phyloP scores from a whole-genome alignment of 2,888 invertebrate species.

The Parasteatoda lunata region DNA sequence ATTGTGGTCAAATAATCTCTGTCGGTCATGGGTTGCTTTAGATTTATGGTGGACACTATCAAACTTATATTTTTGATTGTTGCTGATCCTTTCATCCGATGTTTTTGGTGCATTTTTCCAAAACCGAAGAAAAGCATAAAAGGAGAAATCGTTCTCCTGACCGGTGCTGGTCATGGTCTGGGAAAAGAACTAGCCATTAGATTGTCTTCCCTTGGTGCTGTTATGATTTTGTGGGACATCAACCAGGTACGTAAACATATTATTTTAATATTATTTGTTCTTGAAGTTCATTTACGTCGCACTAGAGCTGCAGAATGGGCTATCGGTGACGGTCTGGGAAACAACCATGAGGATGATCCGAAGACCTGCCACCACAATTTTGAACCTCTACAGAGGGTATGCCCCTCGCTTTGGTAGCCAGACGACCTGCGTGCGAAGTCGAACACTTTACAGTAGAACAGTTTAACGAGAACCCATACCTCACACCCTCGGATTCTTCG shows the following conservation, averaged over 20 bases:
- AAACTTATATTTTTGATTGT: conserved; percentile 28
- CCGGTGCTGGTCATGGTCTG: conserved; percentile 62
- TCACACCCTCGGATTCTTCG: too few species aligned
- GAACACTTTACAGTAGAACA: too few species aligned
- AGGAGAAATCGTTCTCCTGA: conserved; percentile 51
- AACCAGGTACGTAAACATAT: conserved; percentile 44
- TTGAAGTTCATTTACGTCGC: too few species aligned
- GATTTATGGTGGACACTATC: conserved; percentile 11
- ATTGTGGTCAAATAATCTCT: too few species aligned
- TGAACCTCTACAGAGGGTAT: too few species aligned
- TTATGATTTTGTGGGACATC: conserved; percentile 60
- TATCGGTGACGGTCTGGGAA: too few species aligned
- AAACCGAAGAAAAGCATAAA: conserved; percentile 48
- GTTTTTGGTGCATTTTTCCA: conserved; percentile 22
- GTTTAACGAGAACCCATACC: too few species aligned
- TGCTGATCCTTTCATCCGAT: conserved; percentile 37
- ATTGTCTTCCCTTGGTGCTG: conserved; percentile 39
- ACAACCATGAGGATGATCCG: too few species aligned
- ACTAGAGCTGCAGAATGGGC: too few species aligned
- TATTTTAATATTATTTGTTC: neutral
- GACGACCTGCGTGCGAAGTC: too few species aligned
- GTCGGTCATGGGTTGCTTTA: conserved; percentile 23
- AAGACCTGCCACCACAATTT: too few species aligned
- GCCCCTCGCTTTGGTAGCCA: too few species aligned
- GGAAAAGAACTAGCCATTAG: conserved; percentile 49